A percentile compares a stretch with the other conserved stretches of the same genome.
phyloP scores from a whole-genome alignment of 2,888 invertebrate genomes.

The Drosophila ezoana region DNA sequence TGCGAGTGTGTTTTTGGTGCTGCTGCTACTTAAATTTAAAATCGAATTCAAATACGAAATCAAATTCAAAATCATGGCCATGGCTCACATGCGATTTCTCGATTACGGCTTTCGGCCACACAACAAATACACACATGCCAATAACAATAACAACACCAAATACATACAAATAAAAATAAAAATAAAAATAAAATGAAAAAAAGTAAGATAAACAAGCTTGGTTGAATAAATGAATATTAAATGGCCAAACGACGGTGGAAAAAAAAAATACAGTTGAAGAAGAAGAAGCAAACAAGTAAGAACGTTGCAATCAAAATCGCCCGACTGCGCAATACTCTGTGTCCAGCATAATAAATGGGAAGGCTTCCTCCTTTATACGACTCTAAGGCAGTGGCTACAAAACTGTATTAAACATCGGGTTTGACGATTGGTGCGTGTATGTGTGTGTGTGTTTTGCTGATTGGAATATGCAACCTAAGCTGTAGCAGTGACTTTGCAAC shows the following conservation, averaged over 20 bases:
- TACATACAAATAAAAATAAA: conserved; percentile 29
- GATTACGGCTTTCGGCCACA: conserved; percentile 63
- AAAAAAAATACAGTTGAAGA: conserved; percentile 10
- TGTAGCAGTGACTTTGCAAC: too few relatives aligned
- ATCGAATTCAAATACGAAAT: conserved; percentile 56
- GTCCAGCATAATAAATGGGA: background rate
- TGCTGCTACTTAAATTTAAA: conserved; percentile 55
- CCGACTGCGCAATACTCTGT: conserved; percentile 14
- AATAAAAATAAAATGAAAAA: conserved; percentile 30
- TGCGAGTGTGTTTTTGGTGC: conserved; percentile 26
- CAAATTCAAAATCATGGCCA: conserved; percentile 78
- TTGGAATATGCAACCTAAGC: too few relatives aligned
- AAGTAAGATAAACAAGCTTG: conserved; percentile 71
- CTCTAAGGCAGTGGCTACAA: background rate
- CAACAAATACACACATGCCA: conserved; percentile 30
- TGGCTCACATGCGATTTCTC: conserved; percentile 77
- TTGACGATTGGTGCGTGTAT: too few relatives aligned
- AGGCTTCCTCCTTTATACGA: background rate
- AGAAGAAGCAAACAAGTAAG: conserved; percentile 34
- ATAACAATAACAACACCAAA: conserved; percentile 35
- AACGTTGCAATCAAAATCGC: background rate
- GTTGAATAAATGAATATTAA: conserved; percentile 80
- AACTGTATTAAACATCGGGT: too few relatives aligned
- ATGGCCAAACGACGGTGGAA: conserved; percentile 50
- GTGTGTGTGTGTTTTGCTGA: too few relatives aligned